Base-by-base conservation (phyloP, 2,888 invertebrate genomes). In the Philhelius pedissequus region DNA sequence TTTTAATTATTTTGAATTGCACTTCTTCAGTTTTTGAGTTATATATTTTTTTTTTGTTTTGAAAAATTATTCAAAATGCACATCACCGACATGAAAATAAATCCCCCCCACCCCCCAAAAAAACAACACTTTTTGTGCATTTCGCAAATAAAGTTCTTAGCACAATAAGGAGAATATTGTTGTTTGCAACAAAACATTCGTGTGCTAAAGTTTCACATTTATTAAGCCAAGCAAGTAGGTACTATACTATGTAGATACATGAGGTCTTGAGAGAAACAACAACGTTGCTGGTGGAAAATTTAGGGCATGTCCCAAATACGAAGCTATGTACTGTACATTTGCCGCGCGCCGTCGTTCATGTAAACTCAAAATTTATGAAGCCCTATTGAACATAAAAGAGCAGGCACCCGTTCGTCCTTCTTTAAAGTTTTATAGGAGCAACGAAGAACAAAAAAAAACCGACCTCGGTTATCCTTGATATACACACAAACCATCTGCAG, bases 1-100 rank as follows among this genome's bases (percentile, higher is more conserved):
- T 78, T 83, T 83, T 83, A 78, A 83, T 83, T 77, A 83, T 78
- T 77, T 82, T 69, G 40, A 82, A 82, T 82, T 82, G 82, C 73
- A 74, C 77, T 82, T 78, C 77, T 73, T 62, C 52, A 56, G 50
- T 62, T 82, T 74, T 82, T 43, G 60, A 64, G 18, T 20, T 64
- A 0, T 18, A n/a, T 1, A 7, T 58, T 22, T 7, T 15, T 40
- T 60, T 60, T 25, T 62, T n/a, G 6, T 2, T 38, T 43, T 7
- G 48, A 35, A 38, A 68, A 66, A 45, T 48, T 40, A 66, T 76
- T 71, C 43, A 15, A 70, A 76, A 69, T 69, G 48, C 68, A 62
- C 71, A 69, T 81, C 64, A 30, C 58, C 27, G 8, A 45, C 56
- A 13, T 20, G 6, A 32, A 15, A 18, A 38, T n/a, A n/a, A n/a